A percentile compares a stretch with the other conserved stretches of the same genome.
Evolutionary conservation across 2,113 vertebrate genomes (phyloP).

Genomic region (Phylloscopus trochiloides): DNA sequence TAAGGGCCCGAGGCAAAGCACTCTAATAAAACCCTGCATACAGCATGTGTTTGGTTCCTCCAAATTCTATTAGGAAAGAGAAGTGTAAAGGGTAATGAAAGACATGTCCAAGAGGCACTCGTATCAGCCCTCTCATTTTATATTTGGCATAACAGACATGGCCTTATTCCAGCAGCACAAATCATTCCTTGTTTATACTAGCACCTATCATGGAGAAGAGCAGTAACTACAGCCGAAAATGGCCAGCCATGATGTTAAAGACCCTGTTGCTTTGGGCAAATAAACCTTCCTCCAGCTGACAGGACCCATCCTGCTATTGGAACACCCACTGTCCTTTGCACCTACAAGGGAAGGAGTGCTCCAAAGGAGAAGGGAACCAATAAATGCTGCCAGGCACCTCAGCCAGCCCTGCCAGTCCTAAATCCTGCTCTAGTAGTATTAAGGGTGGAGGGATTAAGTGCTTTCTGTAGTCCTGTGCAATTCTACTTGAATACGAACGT

Average conservation of each 20-base stretch:
- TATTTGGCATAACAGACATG: slow-evolving; percentile 42
- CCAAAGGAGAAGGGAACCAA: neutral
- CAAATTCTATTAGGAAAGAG: slow-evolving; percentile 53
- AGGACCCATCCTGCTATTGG: neutral
- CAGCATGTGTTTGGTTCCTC: slow-evolving; percentile 42
- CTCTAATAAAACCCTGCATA: slow-evolving; percentile 60
- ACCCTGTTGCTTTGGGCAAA: neutral
- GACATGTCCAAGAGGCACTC: slow-evolving; percentile 60
- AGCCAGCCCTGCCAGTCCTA: neutral
- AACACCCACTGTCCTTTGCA: neutral
- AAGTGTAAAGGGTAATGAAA: slow-evolving; percentile 56
- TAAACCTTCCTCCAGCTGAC: neutral
- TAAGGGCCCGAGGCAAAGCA: slow-evolving; percentile 65
- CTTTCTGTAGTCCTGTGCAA: neutral
- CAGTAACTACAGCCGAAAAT: neutral
- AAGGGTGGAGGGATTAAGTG: neutral
- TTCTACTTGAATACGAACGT: neutral
- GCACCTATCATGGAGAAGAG: neutral
- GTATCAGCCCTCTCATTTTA: slow-evolving; percentile 59
- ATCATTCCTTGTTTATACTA: slow-evolving; percentile 60
- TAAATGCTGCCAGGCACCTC: neutral
- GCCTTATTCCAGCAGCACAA: slow-evolving; percentile 43
- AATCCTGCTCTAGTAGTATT: neutral
- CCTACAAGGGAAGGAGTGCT: neutral
- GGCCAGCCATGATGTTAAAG: neutral